Evolutionary conservation across 2,797 vertebrate genomes (phyloP).

Genomic region (Echeneis naucrates): DNA sequence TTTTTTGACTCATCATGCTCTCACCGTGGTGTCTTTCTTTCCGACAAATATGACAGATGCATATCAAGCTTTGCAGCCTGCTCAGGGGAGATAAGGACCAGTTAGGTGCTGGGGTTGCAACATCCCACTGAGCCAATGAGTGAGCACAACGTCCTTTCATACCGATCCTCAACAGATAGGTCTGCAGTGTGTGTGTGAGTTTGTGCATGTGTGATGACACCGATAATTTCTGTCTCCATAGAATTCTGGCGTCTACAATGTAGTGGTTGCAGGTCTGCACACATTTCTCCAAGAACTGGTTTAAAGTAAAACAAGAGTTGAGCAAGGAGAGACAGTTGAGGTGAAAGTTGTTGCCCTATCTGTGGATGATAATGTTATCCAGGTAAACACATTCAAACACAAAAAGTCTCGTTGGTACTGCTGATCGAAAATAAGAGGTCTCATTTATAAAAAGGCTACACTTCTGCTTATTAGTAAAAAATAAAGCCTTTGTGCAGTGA

Average conservation of each 20-base stretch:
- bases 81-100: constrained; percentile 85
- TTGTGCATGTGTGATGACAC: constrained; percentile 64
- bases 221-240: constrained; percentile 78
- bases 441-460: neutral
- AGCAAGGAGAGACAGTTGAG: constrained; percentile 14
- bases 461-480: constrained; percentile 4
- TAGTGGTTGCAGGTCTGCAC: constrained; percentile 50
- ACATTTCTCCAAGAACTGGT: constrained; percentile 48
- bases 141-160: constrained; percentile 83
- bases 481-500: constrained; percentile 11
- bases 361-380: neutral
- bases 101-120: constrained; percentile 87
- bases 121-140: constrained; percentile 86
- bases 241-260: constrained; percentile 56
- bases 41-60: constrained; percentile 88
- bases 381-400: neutral
- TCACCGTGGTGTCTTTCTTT: constrained; percentile 84
- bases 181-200: constrained; percentile 61
- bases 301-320: constrained; percentile 45
- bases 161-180: constrained; percentile 82
- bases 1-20: constrained; percentile 81
- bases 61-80: constrained; percentile 87
- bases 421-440: constrained; percentile 1
- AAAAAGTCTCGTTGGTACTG: neutral
- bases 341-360: constrained; percentile 5